Conservation (phyloP, 2,888 invertebrate species). For the Choreutis nemorana region DNA sequence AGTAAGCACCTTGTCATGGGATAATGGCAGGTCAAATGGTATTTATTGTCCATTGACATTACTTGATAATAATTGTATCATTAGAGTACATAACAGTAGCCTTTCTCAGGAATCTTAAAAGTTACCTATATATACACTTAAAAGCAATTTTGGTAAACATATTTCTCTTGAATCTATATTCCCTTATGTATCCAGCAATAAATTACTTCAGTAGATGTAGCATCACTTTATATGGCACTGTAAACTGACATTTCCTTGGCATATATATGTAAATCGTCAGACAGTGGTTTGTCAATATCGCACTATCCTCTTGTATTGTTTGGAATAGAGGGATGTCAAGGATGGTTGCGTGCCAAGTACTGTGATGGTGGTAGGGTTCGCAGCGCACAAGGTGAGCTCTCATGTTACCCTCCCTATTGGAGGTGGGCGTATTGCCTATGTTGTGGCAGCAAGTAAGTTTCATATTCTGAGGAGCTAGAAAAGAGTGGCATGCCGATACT, state of each 20-base stretch:
- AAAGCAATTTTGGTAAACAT: slow-evolving; percentile 60
- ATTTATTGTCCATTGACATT: slow-evolving; percentile 65
- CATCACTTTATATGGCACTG: slow-evolving; percentile 45
- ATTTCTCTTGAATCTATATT: slow-evolving; percentile 65
- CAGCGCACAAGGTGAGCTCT: slow-evolving; percentile 67
- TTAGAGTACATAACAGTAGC: slow-evolving; percentile 66
- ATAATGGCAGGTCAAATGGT: slow-evolving; percentile 60
- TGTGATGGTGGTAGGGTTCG: slow-evolving; percentile 52
- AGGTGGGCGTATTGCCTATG: slow-evolving; percentile 65
- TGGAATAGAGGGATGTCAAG: too few species aligned
- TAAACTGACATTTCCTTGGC: slow-evolving; percentile 19
- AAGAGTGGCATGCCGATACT: too few species aligned
- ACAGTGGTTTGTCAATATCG: too few species aligned
- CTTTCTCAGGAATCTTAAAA: slow-evolving; percentile 63
- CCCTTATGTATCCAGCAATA: slow-evolving; percentile 66
- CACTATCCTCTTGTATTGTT: too few species aligned
- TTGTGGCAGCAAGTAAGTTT: slow-evolving; percentile 63
- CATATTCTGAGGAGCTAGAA: too few species aligned
- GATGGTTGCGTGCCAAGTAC: slow-evolving; percentile 29
- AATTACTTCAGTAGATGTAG: slow-evolving; percentile 61
- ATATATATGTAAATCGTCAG: slow-evolving; percentile 7
- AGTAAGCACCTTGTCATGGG: slow-evolving; percentile 56
- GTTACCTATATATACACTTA: slow-evolving; percentile 65
- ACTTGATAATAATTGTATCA: slow-evolving; percentile 66
- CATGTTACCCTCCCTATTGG: slow-evolving; percentile 65